Conservation (phyloP, 92 coral and sea anemone species). For the Phenganax stokvisi region DNA sequence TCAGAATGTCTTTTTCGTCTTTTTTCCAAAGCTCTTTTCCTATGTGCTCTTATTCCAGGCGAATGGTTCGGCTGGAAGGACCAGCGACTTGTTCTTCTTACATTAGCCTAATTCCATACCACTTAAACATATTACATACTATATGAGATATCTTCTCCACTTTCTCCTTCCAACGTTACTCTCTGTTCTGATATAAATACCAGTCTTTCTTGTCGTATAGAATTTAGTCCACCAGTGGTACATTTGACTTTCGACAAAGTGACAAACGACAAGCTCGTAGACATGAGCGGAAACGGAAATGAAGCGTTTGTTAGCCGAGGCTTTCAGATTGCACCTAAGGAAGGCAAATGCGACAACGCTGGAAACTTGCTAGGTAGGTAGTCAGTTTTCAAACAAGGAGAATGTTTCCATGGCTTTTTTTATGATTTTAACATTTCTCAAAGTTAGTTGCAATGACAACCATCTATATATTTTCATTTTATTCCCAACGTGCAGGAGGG, state of each 20-base stretch:
- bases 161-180: no score
- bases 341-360: constrained; percentile 84
- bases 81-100: background rate
- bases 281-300: constrained; percentile 77
- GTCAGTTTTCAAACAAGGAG: background rate
- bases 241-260: constrained; percentile 82
- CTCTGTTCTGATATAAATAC: background rate
- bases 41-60: background rate
- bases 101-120: background rate
- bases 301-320: constrained; percentile 76
- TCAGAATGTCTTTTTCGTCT: background rate
- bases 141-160: background rate
- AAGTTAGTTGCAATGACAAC: no score
- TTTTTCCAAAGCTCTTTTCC: background rate
- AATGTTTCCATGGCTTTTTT: background rate
- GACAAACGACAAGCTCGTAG: constrained; percentile 52
- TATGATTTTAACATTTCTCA: background rate
- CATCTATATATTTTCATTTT: background rate
- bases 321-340: constrained; percentile 78
- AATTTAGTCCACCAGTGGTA: constrained; percentile 72
- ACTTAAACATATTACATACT: no score
- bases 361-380: constrained; percentile 64
- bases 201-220: constrained; percentile 34
- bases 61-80: background rate
- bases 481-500: constrained; percentile 59